Evolutionary conservation across 2,797 vertebrate genomes (phyloP), one percentile per base, ranked within the genome.

Genomic region (Zonotrichia albicollis): DNA sequence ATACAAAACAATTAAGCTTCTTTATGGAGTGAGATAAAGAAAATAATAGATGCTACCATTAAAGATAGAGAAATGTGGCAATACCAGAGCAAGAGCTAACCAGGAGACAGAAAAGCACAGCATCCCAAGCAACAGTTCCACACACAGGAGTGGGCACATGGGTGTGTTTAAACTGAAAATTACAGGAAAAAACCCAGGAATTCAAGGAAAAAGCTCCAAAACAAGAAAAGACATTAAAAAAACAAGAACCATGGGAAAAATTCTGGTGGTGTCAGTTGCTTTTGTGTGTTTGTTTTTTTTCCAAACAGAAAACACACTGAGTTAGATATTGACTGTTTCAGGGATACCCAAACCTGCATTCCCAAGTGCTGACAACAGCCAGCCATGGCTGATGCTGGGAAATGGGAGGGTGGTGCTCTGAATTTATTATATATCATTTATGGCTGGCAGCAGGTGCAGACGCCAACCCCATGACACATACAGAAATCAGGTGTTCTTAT

Each of bases 1-100:
- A 86, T 94, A 95, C 54, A 75, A 94, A 91, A 72, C 48, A 67
- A 87, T 89, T 81, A 78, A 50, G 34, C 62, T 94, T 84, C 42
- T 81, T 91, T 86, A 88, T 48, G 25, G n/a, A 81, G 32, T 12
- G n/a, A 85, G 45, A 91, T 90, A 61, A 84, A 85, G 57, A 88
- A 85, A 94, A 90, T 38, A 83, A 79, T 32, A 72, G 40, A 51
- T 54, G 13, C 8, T 40, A 11, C 38, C 17, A 13, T 54, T 68
- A 75, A 90, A 81, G 60, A 72, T 23, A 34, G 48, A 92, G 48
- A 23, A 75, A 42, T 0, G 0, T 18, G 38, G 36, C 61, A 85
- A 50, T 34, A 74, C 34, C 36, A 74, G 25, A 75, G 29, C 18
- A 38, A 61, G 73, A 80, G 54, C 19, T 87, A 50, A 43, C 11